Evolutionary conservation across 2,888 invertebrate genomes (phyloP).

Genomic region (Meta bourneti): DNA sequence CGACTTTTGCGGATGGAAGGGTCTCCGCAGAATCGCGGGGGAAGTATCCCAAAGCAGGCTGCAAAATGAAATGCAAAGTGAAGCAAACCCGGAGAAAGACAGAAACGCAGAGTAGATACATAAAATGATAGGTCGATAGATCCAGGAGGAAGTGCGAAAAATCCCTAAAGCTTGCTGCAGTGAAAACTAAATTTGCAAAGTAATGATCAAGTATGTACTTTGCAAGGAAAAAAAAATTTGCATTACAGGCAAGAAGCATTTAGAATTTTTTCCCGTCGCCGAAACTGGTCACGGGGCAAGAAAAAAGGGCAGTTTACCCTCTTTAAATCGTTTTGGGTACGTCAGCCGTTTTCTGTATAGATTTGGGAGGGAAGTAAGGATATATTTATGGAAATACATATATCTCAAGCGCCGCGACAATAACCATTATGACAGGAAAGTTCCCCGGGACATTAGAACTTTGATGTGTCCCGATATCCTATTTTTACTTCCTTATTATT

Average conservation of each 20-base stretch:
- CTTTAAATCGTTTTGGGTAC: slow-evolving; percentile 66
- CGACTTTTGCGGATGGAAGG: slow-evolving; percentile 67
- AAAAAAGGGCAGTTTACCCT: slow-evolving; percentile 20
- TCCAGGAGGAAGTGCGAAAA: slow-evolving; percentile 41
- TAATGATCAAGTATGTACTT: slow-evolving; percentile 73
- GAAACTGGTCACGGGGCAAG: slow-evolving; percentile 42
- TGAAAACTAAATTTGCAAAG: slow-evolving; percentile 71
- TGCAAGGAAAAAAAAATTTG: slow-evolving; percentile 22
- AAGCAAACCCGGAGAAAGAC: slow-evolving; percentile 31
- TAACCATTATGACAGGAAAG: slow-evolving; percentile 70
- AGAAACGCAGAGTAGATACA: slow-evolving; percentile 55
- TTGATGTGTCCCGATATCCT: slow-evolving; percentile 49
- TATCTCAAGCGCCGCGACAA: slow-evolving; percentile 56
- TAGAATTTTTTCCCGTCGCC: slow-evolving; percentile 1
- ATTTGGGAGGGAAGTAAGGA: slow-evolving; percentile 49
- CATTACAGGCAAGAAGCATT: slow-evolving; percentile 53
- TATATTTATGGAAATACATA: slow-evolving; percentile 75
- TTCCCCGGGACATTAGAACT: slow-evolving; percentile 62
- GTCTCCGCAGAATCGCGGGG: neutral
- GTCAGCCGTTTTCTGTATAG: slow-evolving; percentile 67
- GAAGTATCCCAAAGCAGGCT: neutral
- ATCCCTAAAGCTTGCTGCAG: slow-evolving; percentile 58
- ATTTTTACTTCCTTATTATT: slow-evolving; percentile 26
- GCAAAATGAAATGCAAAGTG: slow-evolving; percentile 64
- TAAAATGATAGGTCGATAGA: slow-evolving; percentile 57